Evolutionary conservation across 2,113 vertebrate genomes (phyloP), one percentile per base, ranked within the genome.

Genomic region (Chelonoidis abingdonii): DNA sequence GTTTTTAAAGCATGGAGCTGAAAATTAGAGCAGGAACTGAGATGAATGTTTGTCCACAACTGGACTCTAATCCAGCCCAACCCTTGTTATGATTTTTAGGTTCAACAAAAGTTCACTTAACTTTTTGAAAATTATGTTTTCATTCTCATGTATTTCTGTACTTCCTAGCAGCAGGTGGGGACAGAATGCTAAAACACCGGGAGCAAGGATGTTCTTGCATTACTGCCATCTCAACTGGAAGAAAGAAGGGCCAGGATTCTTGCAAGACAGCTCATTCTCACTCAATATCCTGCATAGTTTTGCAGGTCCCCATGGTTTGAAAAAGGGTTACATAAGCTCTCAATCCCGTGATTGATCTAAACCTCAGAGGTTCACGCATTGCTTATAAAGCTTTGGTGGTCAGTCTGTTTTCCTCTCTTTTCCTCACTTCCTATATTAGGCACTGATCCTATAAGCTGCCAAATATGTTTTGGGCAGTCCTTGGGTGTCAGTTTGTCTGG

Each of bases 301-400:
- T 29, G 29, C 89, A 54, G 52, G 54, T 95, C 22, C 3, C 81
- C 79, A 41, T 2, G 49, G 29, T 65, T 84, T 59, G 83, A 90
- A 85, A 94, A 88, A 87, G 84, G 84, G 56, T 94, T 89, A 92
- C 94, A 79, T 50, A 90, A 50, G 38, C 72, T 83, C 41, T 3
- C 35, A 94, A n/a, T 53, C 47, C 78, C 57, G 44, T 90, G 24
- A 87, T 44, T 92, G 75, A 24, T 90, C 83, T 84, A 90, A 85
- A 90, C 14, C 47, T 96, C 78, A 89, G 47, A 90, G 89, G 75
- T 87, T 85, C 65, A 69, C 85, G 24, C 81, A 75, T 80, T 84
- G 94, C 38, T 8, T 78, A 22, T 19, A 21, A 21, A 54, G 53
- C 76, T 65, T 89, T 80, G 35, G 50, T 41, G 52, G 89, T 95